These are phyloP conservation scores for Eumacrocentrus americanus DNA, from an alignment of 2,888 invertebrate genomes.

Conservation along the genomic window DNA sequence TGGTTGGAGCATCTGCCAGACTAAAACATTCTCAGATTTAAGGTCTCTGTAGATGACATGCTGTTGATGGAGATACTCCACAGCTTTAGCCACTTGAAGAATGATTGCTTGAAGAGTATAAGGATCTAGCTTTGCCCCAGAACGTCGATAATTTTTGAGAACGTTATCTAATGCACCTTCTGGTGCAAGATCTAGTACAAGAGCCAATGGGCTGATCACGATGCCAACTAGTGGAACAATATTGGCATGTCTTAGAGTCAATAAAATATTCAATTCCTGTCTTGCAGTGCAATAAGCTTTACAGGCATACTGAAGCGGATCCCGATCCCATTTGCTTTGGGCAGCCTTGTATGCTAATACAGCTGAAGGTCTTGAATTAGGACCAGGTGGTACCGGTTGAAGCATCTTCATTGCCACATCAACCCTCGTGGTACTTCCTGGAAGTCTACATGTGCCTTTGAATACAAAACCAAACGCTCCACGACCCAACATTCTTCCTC, in stretches of 20 bases:
- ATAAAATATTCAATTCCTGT: constrained; percentile 89
- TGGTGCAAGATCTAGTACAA: constrained; percentile 90
- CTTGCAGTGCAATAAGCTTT: constrained; percentile 96
- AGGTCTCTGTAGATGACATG: constrained; percentile 92
- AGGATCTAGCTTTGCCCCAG: constrained; percentile 81
- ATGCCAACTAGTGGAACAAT: constrained; percentile 92
- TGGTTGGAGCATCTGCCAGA: constrained; percentile 94
- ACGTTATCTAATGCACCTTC: constrained; percentile 87
- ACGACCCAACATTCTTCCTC: constrained; percentile 82
- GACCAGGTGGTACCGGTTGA: constrained; percentile 89
- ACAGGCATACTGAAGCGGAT: constrained; percentile 89
- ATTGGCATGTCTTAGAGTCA: constrained; percentile 85
- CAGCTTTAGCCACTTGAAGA: constrained; percentile 89
- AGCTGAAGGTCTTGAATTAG: constrained; percentile 71
- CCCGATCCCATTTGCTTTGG: constrained; percentile 89
- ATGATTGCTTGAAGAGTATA: constrained; percentile 84
- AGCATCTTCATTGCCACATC: constrained; percentile 94
- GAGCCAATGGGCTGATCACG: constrained; percentile 85
- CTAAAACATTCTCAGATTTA: constrained; percentile 96
- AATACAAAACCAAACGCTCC: constrained; percentile 99
- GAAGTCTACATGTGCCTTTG: constrained; percentile 73
- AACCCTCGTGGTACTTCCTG: constrained; percentile 65
- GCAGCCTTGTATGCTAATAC: constrained; percentile 68
- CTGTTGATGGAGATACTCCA: constrained; percentile 93
- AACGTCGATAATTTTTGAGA: constrained; percentile 83